A percentile compares a stretch with the other conserved stretches of the same genome.
Evolutionary conservation across 2,797 vertebrate genomes (phyloP).

Genomic region (Lacerta agilis): DNA sequence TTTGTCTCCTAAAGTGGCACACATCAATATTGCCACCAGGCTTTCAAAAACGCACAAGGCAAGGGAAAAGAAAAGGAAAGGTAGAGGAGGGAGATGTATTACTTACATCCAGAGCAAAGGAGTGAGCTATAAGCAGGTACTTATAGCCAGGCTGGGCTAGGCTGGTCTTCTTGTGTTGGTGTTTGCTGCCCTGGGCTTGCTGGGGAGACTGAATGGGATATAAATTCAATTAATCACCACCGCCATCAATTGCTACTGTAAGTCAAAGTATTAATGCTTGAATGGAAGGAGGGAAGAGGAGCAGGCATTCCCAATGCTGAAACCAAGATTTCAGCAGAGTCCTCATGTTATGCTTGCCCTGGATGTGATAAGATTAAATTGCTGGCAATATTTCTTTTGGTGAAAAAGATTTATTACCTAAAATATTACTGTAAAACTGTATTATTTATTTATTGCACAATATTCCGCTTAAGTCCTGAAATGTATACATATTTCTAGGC

Average conservation of each 20-base stretch:
- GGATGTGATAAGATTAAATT: slow-evolving; percentile 1
- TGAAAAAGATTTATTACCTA: not conserved
- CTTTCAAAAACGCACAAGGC: not conserved
- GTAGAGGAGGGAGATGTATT: not conserved
- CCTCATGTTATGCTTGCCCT: not conserved
- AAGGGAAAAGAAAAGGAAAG: not conserved
- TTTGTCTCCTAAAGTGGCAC: not conserved
- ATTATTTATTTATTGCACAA: not conserved
- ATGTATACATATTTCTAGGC: not conserved
- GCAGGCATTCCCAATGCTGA: not conserved
- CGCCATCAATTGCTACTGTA: no score
- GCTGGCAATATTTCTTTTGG: not conserved
- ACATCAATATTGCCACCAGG: not conserved
- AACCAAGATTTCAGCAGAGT: not conserved
- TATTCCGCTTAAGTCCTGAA: not conserved
- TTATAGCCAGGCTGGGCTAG: not conserved
- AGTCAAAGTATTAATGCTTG: not conserved
- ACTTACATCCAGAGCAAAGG: not conserved
- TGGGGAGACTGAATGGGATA: no score
- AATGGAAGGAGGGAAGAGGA: not conserved
- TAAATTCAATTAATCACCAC: no score
- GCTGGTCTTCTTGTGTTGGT: not conserved
- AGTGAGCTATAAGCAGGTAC: not conserved
- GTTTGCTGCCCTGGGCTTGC: no score
- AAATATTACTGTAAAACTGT: not conserved